phyloP scores from a whole-genome alignment of 64 coral and sea anemone genomes.

The Montipora sp. region DNA sequence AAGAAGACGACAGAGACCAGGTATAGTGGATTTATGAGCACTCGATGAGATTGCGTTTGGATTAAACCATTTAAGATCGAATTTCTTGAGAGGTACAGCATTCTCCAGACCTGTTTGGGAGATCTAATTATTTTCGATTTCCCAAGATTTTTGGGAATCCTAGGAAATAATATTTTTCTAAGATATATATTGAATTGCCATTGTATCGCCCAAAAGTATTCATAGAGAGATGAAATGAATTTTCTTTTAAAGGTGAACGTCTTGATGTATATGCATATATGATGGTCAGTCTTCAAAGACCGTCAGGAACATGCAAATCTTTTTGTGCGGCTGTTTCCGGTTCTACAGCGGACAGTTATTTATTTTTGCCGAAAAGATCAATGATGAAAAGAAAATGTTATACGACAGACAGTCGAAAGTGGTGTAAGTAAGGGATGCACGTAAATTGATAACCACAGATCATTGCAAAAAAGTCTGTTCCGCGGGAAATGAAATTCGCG shows the following conservation, averaged over 20 bases:
- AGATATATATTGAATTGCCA: not conserved
- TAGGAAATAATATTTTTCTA: not conserved
- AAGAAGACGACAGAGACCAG: conserved; percentile 40
- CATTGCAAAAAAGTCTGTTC: not conserved
- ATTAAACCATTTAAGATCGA: not conserved
- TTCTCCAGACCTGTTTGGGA: not conserved
- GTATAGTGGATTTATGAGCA: conserved; percentile 14
- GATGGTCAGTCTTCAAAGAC: not conserved
- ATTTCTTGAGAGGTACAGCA: conserved; percentile 1
- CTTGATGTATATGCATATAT: not conserved
- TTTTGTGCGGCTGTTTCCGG: conserved; percentile 44
- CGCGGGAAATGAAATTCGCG: conserved; percentile 34
- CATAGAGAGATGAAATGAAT: not conserved
- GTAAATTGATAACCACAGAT: not conserved
- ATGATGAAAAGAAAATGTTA: conserved; percentile 9
- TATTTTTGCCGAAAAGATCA: conserved; percentile 36
- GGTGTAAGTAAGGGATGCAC: not conserved
- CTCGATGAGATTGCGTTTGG: conserved; percentile 3
- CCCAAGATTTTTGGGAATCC: not conserved
- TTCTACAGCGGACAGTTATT: conserved; percentile 11
- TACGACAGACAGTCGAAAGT: conserved; percentile 16
- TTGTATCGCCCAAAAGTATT: not conserved
- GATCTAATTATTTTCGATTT: conserved; percentile 27
- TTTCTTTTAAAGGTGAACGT: not conserved
- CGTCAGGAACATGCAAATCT: conserved; percentile 13